Conservation (phyloP, 2,888 invertebrate species). For the Maniola hyperantus region DNA sequence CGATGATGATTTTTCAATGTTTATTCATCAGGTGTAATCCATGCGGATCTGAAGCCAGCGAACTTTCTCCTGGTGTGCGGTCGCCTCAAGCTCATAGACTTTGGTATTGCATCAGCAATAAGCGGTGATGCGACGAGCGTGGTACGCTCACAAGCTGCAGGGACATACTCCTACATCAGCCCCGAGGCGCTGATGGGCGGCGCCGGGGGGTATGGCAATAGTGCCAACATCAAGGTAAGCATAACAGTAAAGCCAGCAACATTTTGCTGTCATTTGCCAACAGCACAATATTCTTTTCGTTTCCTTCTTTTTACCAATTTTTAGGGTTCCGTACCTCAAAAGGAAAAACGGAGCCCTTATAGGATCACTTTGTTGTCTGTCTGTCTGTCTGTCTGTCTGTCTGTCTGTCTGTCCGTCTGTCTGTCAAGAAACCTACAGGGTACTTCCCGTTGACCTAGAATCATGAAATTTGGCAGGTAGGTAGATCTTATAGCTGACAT, state of each 20-base stretch:
- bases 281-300: no score
- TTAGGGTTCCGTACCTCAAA: no score
- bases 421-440: no score
- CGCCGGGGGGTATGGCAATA: conserved; percentile 67
- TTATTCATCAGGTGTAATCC: conserved; percentile 89
- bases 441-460: no score
- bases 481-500: no score
- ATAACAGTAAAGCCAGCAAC: conserved; percentile 38
- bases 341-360: no score
- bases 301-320: no score
- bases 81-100: conserved; percentile 96
- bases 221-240: conserved; percentile 43
- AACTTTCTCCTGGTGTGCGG: conserved; percentile 96
- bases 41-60: conserved; percentile 98
- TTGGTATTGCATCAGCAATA: conserved; percentile 96
- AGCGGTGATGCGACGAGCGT: conserved; percentile 95
- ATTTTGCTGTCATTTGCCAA: conserved; percentile 35
- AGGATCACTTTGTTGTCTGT: no score
- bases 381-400: no score
- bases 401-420: no score
- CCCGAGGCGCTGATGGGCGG: conserved; percentile 93
- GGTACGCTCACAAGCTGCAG: conserved; percentile 90
- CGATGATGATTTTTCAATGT: neutral
- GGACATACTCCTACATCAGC: conserved; percentile 97
- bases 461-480: no score